Conservation (phyloP, 1,140 invertebrate genomes). For the Homarus americanus region DNA sequence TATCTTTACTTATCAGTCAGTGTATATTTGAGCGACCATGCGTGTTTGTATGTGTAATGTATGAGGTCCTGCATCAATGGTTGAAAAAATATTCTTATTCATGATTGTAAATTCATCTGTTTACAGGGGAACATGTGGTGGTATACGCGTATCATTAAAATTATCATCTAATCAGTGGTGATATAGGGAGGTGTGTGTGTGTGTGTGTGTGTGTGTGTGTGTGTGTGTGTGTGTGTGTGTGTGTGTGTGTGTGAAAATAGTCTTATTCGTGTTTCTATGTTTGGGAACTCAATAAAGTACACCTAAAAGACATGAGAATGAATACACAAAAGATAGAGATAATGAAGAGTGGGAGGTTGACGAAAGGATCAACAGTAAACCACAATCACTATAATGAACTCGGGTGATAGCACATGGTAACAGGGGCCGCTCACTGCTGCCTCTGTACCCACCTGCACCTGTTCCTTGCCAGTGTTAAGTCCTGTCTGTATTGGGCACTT, state of each 20-base stretch:
- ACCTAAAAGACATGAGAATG: not conserved
- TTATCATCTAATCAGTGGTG: no score
- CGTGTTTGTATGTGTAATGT: not conserved
- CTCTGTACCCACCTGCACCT: not conserved
- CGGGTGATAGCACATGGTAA: not conserved
- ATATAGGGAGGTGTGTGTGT: not conserved
- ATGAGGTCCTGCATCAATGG: not conserved
- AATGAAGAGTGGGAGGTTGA: no score
- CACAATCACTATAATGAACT: no score
- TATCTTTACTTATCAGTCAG: not conserved
- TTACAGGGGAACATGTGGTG: no score
- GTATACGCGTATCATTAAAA: no score
- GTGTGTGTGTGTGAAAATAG: not conserved
- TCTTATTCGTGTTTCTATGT: not conserved
- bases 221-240: constrained; percentile 17
- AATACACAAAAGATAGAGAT: no score
- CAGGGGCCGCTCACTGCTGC: not conserved
- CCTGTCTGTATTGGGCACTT: no score
- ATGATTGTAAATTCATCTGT: no score
- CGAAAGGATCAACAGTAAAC: no score
- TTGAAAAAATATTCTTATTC: no score
- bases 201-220: not conserved
- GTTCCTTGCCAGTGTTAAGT: no score
- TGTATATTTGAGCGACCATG: not conserved
- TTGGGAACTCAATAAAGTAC: not conserved